Conservation (phyloP, 2,888 invertebrate species). For the Zygogramma bicolorata region DNA sequence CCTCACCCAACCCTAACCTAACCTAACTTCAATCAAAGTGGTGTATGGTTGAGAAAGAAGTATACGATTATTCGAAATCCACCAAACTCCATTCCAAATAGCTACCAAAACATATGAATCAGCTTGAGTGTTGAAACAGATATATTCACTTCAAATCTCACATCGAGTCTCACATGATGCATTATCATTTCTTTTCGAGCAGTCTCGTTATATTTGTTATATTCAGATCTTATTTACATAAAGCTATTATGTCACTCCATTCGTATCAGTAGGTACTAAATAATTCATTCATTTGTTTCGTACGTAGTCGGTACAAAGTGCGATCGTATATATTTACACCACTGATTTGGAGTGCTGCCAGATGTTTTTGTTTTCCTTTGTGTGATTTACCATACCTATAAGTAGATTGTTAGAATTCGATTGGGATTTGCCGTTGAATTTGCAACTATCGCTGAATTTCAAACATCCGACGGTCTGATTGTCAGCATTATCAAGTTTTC, state of each 20-base stretch:
- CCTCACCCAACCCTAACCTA: no score
- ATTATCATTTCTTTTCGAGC: not conserved
- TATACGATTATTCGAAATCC: no score
- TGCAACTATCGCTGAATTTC: not conserved
- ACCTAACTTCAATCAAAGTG: no score
- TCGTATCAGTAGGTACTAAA: not conserved
- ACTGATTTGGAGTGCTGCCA: constrained; percentile 11
- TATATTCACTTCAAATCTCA: not conserved
- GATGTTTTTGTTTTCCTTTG: not conserved
- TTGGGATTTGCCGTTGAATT: not conserved
- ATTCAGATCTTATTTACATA: constrained; percentile 8
- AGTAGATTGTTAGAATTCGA: not conserved
- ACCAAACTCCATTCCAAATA: no score
- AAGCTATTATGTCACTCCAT: constrained; percentile 8
- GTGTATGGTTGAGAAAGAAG: no score
- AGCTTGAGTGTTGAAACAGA: not conserved
- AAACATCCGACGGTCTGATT: not conserved
- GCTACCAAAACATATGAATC: no score
- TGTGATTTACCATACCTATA: not conserved
- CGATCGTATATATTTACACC: not conserved
- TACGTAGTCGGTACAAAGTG: constrained; percentile 16
- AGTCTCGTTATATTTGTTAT: not conserved
- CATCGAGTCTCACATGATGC: not conserved
- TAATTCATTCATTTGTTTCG: constrained; percentile 22
- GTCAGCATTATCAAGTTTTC: no score